Percentiles rank a stretch among this genome's conserved stretches.
phyloP scores from a whole-genome alignment of 2,113 vertebrate genomes.

The Chaetodon trifascialis region DNA sequence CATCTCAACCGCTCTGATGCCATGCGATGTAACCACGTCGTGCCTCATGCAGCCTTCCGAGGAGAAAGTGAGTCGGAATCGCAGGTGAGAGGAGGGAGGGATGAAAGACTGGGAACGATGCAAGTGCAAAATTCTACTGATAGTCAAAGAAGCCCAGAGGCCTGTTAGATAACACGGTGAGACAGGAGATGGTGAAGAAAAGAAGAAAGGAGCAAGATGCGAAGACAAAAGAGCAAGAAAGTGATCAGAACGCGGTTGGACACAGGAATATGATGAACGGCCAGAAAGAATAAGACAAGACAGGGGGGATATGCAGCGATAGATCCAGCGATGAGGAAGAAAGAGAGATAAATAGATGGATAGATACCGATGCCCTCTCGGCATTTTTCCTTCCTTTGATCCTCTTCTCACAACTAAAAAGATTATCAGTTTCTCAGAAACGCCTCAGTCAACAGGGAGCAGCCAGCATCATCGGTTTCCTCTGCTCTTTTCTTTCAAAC shows the following conservation, averaged over 20 bases:
- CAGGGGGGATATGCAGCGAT: slow-evolving; percentile 57
- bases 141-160: slow-evolving; percentile 62
- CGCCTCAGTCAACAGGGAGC: slow-evolving; percentile 65
- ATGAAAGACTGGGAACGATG: slow-evolving; percentile 51
- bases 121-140: slow-evolving; percentile 70
- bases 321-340: slow-evolving; percentile 43
- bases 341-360: slow-evolving; percentile 66
- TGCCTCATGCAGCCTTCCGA: background rate
- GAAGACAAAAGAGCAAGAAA: slow-evolving; percentile 59
- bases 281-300: slow-evolving; percentile 61
- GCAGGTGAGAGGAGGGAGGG: slow-evolving; percentile 31
- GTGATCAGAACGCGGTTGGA: slow-evolving; percentile 62
- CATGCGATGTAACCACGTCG: slow-evolving; percentile 23
- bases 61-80: slow-evolving; percentile 3
- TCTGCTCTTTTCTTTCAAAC: slow-evolving; percentile 47
- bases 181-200: slow-evolving; percentile 43
- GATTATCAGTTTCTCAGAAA: slow-evolving; percentile 70
- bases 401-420: slow-evolving; percentile 64
- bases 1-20: slow-evolving; percentile 38
- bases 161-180: slow-evolving; percentile 61
- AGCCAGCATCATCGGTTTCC: slow-evolving; percentile 60
- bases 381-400: slow-evolving; percentile 73
- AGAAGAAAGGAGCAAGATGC: slow-evolving; percentile 47
- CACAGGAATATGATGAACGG: slow-evolving; percentile 67
- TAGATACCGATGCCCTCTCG: slow-evolving; percentile 57